Conservation (phyloP, 2,113 vertebrate genomes). For the Emydocephalus ijimae region DNA sequence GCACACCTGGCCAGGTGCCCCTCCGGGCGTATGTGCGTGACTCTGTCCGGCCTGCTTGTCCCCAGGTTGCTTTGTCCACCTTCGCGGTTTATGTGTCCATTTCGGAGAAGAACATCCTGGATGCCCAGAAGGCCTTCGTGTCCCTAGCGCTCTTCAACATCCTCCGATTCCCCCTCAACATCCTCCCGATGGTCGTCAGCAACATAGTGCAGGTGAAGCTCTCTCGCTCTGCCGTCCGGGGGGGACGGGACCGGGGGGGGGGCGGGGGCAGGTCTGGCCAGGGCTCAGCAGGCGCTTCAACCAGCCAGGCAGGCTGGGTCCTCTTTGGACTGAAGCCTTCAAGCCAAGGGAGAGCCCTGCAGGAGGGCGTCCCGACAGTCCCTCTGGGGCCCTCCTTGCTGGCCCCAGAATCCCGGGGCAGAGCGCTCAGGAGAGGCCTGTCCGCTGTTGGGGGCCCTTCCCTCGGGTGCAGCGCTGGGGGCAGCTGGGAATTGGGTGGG, state of each 20-base stretch:
- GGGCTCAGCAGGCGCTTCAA: background rate
- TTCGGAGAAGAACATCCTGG: constrained; percentile 81
- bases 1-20: background rate
- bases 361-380: too few relatives aligned
- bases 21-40: constrained; percentile 23
- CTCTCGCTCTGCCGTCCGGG: background rate
- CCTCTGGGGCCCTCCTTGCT: background rate
- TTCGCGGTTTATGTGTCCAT: constrained; percentile 86
- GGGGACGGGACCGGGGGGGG: rapidly evolving
- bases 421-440: background rate
- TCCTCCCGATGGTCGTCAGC: constrained; percentile 89
- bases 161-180: constrained; percentile 83
- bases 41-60: constrained; percentile 92
- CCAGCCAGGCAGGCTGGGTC: background rate
- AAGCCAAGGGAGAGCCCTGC: background rate
- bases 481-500: too few relatives aligned
- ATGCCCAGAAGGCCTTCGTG: constrained; percentile 95
- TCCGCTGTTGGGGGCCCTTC: background rate
- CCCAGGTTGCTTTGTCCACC: constrained; percentile 91
- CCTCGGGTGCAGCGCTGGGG: too few relatives aligned
- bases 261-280: background rate
- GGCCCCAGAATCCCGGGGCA: background rate
- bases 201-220: constrained; percentile 85
- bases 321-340: background rate
- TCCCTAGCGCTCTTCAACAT: constrained; percentile 90